Evolutionary conservation across 2,797 vertebrate species (phyloP), one percentile per base, ranked within the genome.

Genomic region (Anguilla obscura): DNA sequence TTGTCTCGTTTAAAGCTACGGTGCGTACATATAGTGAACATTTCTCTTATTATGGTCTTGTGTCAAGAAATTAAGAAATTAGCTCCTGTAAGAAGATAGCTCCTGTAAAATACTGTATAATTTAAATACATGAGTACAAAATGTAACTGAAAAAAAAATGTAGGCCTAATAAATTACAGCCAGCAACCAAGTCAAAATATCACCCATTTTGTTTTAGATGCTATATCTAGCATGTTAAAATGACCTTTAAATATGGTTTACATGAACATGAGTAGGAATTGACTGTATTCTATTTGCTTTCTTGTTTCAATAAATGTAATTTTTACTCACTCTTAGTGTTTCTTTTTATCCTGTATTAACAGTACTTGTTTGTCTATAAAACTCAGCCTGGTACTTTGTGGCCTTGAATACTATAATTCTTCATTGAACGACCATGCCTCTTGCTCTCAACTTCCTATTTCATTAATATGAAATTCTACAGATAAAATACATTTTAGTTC

Each of bases 1-100:
- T 86, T 85, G 87, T 71, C 52, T 40, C 71, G 54, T 89, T 63
- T 84, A 50, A 54, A 18, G 76, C 66, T 74, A n/a, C 86, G 56
- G 66, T 85, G 40, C 5, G 45, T n/a, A 40, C 24, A 84, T 63
- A 1, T 14, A 30, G 87, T 86, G 56, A 71, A 82, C 6, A 50
- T 83, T 33, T 58, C 84, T 50, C 74, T 9, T 48, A 85, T 60
- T 30, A 83, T n/a, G 54, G 6, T 16, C 2, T 69, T 52, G 40
- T 52, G 27, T 16, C 60, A 84, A 18, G 60, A 33, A 56, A 50
- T 24, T 9, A 56, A 30, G 8, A 33, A 33, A 36, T 36, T 36
- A 36, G 36, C 36, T 36, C 36, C 36, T 36, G 36, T 36, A 36
- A 36, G 36, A 36, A 36, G 36, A 36, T 36, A 16, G 50, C 84